Evolutionary conservation across 1,140 invertebrate species (phyloP).

Genomic region (Thalassaphorura encarpata): DNA sequence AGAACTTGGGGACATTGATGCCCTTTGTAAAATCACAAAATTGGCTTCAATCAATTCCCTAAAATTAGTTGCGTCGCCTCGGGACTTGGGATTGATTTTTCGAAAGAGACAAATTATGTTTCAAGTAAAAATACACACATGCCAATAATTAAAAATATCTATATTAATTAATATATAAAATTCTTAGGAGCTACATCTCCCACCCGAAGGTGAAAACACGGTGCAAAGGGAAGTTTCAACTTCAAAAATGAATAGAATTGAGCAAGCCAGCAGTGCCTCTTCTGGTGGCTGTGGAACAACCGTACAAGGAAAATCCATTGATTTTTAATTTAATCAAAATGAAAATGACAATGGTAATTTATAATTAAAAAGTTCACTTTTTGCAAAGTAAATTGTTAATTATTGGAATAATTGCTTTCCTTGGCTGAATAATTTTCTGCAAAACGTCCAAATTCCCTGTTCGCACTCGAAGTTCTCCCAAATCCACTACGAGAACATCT

Average conservation of each 20-base stretch:
- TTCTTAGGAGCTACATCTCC: conserved; percentile 27
- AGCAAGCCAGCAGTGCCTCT: not conserved
- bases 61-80: conserved; percentile 17
- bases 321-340: conserved; percentile 25
- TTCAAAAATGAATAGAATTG: not conserved
- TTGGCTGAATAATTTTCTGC: too few relatives aligned
- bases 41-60: conserved; percentile 18
- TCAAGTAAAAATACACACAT: conserved; percentile 20
- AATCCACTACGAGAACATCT: too few relatives aligned
- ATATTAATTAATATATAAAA: not conserved
- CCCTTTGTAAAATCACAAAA: conserved; percentile 26
- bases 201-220: conserved; percentile 27
- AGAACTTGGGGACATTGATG: conserved; percentile 28
- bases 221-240: conserved; percentile 16
- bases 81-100: conserved; percentile 29
- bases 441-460: too few relatives aligned
- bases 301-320: conserved; percentile 22
- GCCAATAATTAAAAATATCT: not conserved
- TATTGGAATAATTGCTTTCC: too few relatives aligned
- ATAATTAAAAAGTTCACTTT: too few relatives aligned
- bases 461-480: too few relatives aligned
- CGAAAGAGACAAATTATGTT: conserved; percentile 25
- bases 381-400: too few relatives aligned
- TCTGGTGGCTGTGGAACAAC: conserved; percentile 13
- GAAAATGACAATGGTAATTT: too few relatives aligned